Evolutionary conservation across 2,113 vertebrate genomes (phyloP), one percentile per base, ranked within the genome.

Genomic region (Sceloporus undulatus): DNA sequence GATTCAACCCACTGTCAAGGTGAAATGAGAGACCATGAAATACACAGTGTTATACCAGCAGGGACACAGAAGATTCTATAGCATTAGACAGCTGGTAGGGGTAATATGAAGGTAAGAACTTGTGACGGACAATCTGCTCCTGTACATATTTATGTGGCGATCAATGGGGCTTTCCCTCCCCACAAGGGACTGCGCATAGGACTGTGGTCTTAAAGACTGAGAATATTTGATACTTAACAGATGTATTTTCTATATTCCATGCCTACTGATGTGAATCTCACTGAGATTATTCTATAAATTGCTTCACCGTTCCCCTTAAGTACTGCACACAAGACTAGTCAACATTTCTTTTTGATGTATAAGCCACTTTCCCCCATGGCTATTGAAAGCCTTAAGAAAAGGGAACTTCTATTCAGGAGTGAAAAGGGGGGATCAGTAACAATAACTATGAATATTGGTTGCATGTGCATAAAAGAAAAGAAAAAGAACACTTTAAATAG

Each of bases 341-440:
- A 29, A 73, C n/a, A 0, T 79, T 42, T 13, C 1, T 2, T 71
- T 19, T 25, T 38, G 62, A 78, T 1, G 11, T 0, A 0, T 0
- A 0, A 48, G 1, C 34, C 23, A 14, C 40, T 75, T 85, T 38
- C 14, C 40, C 1, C 13, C 21, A 29, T 29, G 14, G 10, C 52
- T 75, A 27, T 18, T 62, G 73, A 62, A 40, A 29, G 34, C 18
- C 9, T 75, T 34, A 54, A 19, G 9, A 40, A 0, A 0, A 79
- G 18, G 18, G 16, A 74, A 16, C n/a, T 40, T 79, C 13, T 34
- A 29, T n/a, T n/a, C 10, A 7, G 19, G 71, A 75, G 21, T 66
- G 78, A 79, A 84, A 87, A 10, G 38, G 0, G 9, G n/a, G 76
- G 62, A 34, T 16, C 54, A 82, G 68, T 40, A 80, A 38, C 10